A percentile compares a stretch with the other conserved stretches of the same genome.
These are phyloP conservation scores for Tragelaphus imberbis DNA, from an alignment of 2,113 vertebrate species.

Conservation along the genomic window DNA sequence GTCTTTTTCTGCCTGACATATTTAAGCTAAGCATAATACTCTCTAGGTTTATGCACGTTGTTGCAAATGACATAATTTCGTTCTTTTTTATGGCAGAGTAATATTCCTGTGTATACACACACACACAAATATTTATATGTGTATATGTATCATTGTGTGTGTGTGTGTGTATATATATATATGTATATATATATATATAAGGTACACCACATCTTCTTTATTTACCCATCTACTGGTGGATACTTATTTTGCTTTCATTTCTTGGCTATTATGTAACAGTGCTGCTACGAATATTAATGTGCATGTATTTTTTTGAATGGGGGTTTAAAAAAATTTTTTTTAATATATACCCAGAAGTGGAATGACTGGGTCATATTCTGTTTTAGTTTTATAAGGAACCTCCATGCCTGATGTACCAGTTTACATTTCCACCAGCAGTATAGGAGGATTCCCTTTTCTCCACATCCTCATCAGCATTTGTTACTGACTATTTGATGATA, in stretches of 20 bases:
- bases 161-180: neutral
- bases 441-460: neutral
- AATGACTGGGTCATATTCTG: neutral
- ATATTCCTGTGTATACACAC: neutral
- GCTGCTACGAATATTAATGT: neutral
- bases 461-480: neutral
- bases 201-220: neutral
- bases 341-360: neutral
- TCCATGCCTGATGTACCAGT: neutral
- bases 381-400: neutral
- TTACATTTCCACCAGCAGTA: neutral
- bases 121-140: neutral
- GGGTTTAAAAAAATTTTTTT: neutral
- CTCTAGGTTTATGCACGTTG: neutral
- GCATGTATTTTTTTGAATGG: neutral
- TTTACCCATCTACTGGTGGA: neutral
- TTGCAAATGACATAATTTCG: neutral
- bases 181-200: neutral
- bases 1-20: neutral
- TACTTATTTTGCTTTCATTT: neutral
- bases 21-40: neutral
- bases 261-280: neutral
- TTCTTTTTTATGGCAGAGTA: neutral
- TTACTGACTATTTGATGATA: neutral
- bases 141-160: neutral